A percentile compares a stretch with the other conserved stretches of the same genome.
phyloP scores from a whole-genome alignment of 1,140 invertebrate genomes.

The Adelges cooleyi region DNA sequence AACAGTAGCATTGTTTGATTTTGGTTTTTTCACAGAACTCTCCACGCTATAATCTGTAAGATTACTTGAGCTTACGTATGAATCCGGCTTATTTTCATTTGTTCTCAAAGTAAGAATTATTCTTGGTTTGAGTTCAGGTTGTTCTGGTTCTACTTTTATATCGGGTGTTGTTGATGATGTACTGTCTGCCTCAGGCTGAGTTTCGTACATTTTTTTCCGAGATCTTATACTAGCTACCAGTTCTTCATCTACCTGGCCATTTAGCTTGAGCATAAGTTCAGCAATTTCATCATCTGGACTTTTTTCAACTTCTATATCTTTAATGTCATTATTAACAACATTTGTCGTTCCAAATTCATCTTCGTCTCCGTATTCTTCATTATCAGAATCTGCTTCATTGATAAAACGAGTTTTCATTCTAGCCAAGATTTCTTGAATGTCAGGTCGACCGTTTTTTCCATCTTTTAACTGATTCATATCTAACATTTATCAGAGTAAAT shows the following conservation, averaged over 20 bases:
- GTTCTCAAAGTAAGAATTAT: slow-evolving; percentile 33
- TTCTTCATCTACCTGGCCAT: slow-evolving; percentile 22
- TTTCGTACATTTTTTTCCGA: slow-evolving; percentile 20
- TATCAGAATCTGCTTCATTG: not conserved
- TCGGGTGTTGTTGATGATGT: not conserved
- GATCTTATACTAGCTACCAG: slow-evolving; percentile 21
- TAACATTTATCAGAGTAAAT: not conserved
- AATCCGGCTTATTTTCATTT: slow-evolving; percentile 31
- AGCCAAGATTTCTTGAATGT: slow-evolving; percentile 23
- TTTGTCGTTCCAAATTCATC: not conserved
- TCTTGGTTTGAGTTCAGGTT: slow-evolving; percentile 30
- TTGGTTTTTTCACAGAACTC: slow-evolving; percentile 15
- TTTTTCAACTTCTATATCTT: not conserved
- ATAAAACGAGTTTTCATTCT: slow-evolving; percentile 13
- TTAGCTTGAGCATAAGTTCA: slow-evolving; percentile 12
- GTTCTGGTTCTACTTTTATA: not conserved
- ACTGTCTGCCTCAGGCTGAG: slow-evolving; percentile 2
- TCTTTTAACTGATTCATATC: slow-evolving; percentile 15
- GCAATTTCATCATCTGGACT: slow-evolving; percentile 13
- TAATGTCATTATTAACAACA: slow-evolving; percentile 1
- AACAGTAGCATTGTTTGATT: not conserved
- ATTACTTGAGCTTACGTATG: slow-evolving; percentile 26
- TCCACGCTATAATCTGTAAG: slow-evolving; percentile 9
- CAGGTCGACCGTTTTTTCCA: slow-evolving; percentile 2
- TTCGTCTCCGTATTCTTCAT: not conserved